Base-by-base conservation (phyloP, 1,140 invertebrate genomes). In the Stegodyphus dumicola region DNA sequence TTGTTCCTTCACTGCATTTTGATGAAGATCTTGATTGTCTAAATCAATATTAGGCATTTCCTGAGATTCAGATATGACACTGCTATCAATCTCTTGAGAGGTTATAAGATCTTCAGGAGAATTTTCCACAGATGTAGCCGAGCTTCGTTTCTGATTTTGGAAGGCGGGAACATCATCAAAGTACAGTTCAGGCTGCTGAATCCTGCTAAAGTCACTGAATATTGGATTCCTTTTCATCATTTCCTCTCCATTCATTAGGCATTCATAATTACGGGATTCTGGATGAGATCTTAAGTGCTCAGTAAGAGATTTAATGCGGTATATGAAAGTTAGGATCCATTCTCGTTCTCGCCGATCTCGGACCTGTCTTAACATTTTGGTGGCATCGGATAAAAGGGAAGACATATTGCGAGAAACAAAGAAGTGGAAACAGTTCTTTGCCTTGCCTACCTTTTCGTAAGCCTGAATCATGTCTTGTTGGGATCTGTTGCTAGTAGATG, bases 321-420 rank as follows among this genome's bases (percentile, higher is more conserved):
- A 77, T n/a, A 85, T 76, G 66, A 76, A 85, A 10, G 74, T 76
- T 7, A 85, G 73, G 11, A 85, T 69, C 81, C 81, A 85, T 7
- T 77, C 74, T 18, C 81, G 53, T 33, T 85, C 73, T 7, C 66
- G 73, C 17, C 64, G 7, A 48, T 76, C 74, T 0, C 51, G 64
- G 3, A 77, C 64, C 56, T 67, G 60, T 6, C 49, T 60, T 17
- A 85, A 15, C 81, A 85, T 85, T 56, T 77, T 85, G n/a, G 73
- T 76, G 66, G 81, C 81, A 13, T 85, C 73, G 11, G 73, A 67
- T 2, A 85, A 74, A n/a, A 85, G 48, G 65, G 73, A 85, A 18
- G 73, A 76, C 73, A 85, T 77, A 17, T 85, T 77, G 49, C 66
- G 81, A 6, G 81, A 76, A 6, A 85, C 73, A 66, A 64, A 85